phyloP scores from a whole-genome alignment of 2,113 vertebrate genomes.

The Ginglymostoma cirratum region DNA sequence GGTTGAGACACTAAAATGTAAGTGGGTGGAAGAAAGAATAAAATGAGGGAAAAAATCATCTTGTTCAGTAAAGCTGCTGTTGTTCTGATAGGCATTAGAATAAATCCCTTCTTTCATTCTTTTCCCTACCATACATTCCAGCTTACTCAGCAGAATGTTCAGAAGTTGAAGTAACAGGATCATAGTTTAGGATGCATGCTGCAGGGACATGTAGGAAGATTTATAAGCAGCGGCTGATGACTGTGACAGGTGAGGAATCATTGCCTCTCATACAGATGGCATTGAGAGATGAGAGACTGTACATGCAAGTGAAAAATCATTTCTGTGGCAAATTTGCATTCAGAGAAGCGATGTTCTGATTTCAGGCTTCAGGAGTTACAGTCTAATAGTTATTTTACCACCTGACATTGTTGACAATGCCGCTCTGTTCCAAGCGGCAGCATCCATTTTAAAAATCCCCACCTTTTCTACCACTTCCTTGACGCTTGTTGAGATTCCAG shows the following conservation, averaged over 20 bases:
- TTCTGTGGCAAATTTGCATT: conserved; percentile 16
- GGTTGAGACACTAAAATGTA: conserved; percentile 46
- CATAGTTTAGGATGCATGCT: neutral
- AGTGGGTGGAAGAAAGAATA: conserved; percentile 43
- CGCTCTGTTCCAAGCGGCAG: neutral
- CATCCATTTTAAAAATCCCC: neutral
- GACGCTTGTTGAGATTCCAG: neutral
- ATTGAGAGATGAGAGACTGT: conserved; percentile 25
- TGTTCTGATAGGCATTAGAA: conserved; percentile 46
- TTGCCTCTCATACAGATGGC: conserved; percentile 1
- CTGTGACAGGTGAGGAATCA: neutral
- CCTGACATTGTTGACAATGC: neutral
- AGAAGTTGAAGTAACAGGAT: neutral
- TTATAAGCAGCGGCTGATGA: neutral
- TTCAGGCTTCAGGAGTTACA: neutral
- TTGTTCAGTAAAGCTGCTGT: conserved; percentile 44
- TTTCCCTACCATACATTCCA: conserved; percentile 39
- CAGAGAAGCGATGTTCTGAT: neutral
- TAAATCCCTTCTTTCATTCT: conserved; percentile 34
- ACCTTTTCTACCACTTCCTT: neutral
- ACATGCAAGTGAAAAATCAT: neutral
- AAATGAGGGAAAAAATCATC: neutral
- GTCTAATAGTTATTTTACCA: neutral
- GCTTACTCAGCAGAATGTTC: conserved; percentile 28
- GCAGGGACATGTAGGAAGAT: neutral